Conservation (phyloP, 2,888 invertebrate genomes). For the Dryobotodes eremita region DNA sequence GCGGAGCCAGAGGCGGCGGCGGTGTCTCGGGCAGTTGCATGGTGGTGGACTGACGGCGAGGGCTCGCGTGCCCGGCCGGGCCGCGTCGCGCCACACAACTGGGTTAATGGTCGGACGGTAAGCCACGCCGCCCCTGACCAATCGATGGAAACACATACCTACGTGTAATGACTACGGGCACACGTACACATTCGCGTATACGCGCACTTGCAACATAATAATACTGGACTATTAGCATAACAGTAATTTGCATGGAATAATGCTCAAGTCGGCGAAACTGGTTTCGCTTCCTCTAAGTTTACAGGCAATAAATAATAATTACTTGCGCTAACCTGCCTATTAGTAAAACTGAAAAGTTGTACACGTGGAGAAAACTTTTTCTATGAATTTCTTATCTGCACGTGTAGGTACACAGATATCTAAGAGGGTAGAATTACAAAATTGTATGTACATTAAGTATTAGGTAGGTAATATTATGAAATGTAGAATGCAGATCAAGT, state of each 20-base stretch:
- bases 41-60: slow-evolving; percentile 78
- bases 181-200: slow-evolving; percentile 58
- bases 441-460: neutral
- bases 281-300: slow-evolving; percentile 43
- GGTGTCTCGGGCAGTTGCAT: slow-evolving; percentile 88
- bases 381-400: neutral
- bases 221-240: slow-evolving; percentile 54
- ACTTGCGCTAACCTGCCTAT: neutral
- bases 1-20: slow-evolving; percentile 92
- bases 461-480: neutral
- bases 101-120: slow-evolving; percentile 90
- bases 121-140: slow-evolving; percentile 88
- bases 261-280: slow-evolving; percentile 37
- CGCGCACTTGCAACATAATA: slow-evolving; percentile 44
- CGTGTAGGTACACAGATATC: neutral
- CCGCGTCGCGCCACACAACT: slow-evolving; percentile 88
- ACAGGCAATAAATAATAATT: slow-evolving; percentile 42
- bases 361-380: slow-evolving; percentile 16
- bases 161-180: slow-evolving; percentile 54
- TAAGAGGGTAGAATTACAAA: neutral
- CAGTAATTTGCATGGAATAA: slow-evolving; percentile 53
- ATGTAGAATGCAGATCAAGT: neutral
- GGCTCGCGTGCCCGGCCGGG: slow-evolving; percentile 86
- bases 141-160: slow-evolving; percentile 84
- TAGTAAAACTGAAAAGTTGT: slow-evolving; percentile 39